Conservation (phyloP, 2,888 invertebrate species). For the Cylindroiulus punctatus region DNA sequence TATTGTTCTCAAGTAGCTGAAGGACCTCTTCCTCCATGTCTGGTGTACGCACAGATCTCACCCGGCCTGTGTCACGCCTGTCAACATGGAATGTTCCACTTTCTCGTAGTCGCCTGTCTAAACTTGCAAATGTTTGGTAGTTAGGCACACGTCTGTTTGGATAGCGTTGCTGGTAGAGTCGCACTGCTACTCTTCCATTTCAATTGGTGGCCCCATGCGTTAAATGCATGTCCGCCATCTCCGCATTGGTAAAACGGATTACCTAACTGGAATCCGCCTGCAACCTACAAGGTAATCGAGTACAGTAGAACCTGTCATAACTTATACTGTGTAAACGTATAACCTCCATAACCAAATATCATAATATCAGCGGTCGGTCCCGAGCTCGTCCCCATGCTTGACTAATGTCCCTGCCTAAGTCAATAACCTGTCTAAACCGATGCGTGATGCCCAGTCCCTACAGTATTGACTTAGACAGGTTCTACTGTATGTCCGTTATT, state of each 20-base stretch:
- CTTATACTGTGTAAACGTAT: too few species aligned
- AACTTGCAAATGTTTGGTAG: not conserved
- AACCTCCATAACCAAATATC: too few species aligned
- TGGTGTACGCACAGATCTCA: not conserved
- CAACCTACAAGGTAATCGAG: too few species aligned
- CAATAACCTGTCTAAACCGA: too few species aligned
- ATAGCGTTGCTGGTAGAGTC: not conserved
- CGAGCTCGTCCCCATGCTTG: too few species aligned
- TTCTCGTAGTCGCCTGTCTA: not conserved
- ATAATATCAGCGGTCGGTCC: too few species aligned
- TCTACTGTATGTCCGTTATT: too few species aligned
- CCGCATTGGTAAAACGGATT: not conserved
- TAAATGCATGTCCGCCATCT: not conserved
- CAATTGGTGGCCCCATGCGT: not conserved
- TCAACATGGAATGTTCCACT: not conserved
- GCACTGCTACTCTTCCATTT: not conserved
- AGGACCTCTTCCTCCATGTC: not conserved
- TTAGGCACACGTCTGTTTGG: not conserved
- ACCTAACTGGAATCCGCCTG: not conserved
- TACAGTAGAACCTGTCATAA: too few species aligned
- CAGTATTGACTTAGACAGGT: too few species aligned
- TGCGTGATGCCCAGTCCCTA: too few species aligned
- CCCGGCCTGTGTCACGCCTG: not conserved
- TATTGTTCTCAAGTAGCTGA: not conserved
- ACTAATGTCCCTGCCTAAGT: too few species aligned